Base-by-base conservation (phyloP, 2,888 invertebrate species). In the Deilephila elpenor region DNA sequence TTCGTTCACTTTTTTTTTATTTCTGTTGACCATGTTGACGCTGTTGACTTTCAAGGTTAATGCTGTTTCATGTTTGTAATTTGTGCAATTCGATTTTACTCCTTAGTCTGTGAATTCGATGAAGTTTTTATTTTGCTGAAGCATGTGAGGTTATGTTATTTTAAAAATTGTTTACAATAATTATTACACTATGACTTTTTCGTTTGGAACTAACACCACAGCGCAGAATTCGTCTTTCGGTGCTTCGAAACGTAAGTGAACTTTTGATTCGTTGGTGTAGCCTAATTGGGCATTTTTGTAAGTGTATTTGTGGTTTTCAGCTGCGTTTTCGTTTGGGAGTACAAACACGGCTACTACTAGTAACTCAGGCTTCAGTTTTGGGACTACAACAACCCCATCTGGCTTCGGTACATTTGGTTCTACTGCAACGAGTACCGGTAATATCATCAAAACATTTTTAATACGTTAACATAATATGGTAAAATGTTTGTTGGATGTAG, bases 181-280 rank as follows among this genome's bases (percentile, higher is more conserved):
- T 19, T n/a, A 44, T 17, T 60, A 34, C 32, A 80, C n/a, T 67
- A 93, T 94, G 94, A 88, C 94, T 59, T 93, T 93, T 84, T 89
- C 92, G 62, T 94, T 93, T 85, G 92, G 93, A 73, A 85, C 90
- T 19, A 88, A 86, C 75, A 83, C 91, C 71, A 82, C 88, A 73
- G 82, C 91, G 1, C 92, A 91, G 83, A 87, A 88, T 76, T 81
- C 90, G 61, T 87, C 88, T 53, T 93, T 96, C 75, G 95, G 95
- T 20, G 88, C 95, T 76, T 91, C 95, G 29, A 96, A 96, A 93
- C 95, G 96, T 96, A 89, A 94, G 95, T 88, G 67, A 51, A 7
- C 8, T 44, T 44, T 44, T 3, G 3, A 44, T 44, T 44, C 11
- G 11, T 14, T 44, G 44, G 44, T 44, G 44, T 14, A 14, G 11